Evolutionary conservation across 2,113 vertebrate genomes (phyloP).

Genomic region (Stigmatopora nigra): DNA sequence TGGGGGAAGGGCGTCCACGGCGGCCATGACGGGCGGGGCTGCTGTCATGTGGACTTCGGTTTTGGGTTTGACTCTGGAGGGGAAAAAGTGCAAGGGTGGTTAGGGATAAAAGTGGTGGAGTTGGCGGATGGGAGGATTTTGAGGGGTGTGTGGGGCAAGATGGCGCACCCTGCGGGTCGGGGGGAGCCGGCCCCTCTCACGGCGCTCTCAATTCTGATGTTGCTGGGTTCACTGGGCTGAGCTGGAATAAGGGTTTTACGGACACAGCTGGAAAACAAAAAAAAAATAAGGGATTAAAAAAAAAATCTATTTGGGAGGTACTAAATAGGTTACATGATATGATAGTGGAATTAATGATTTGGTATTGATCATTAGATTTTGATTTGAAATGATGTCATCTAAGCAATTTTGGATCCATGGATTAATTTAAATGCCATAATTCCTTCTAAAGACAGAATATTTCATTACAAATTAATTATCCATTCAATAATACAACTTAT

Average conservation of each 20-base stretch:
- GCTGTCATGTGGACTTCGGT: slow-evolving; percentile 86
- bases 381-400: too few species aligned
- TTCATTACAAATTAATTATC: too few species aligned
- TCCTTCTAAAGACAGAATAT: too few species aligned
- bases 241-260: slow-evolving; percentile 90
- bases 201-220: slow-evolving; percentile 76
- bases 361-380: too few species aligned
- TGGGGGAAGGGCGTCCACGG: slow-evolving; percentile 80
- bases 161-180: slow-evolving; percentile 84
- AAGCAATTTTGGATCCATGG: too few species aligned
- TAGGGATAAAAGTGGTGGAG: too few species aligned
- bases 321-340: background rate
- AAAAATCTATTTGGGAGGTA: background rate
- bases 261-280: slow-evolving; percentile 75
- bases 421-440: too few species aligned
- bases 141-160: background rate
- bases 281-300: background rate
- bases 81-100: background rate
- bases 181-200: slow-evolving; percentile 86
- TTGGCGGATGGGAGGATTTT: background rate
- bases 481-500: too few species aligned
- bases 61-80: slow-evolving; percentile 83
- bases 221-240: slow-evolving; percentile 77
- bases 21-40: slow-evolving; percentile 81
- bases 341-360: too few species aligned